These are phyloP conservation scores for Pyxicephalus adspersus DNA, from an alignment of 2,113 vertebrate species.

Conservation along the genomic window DNA sequence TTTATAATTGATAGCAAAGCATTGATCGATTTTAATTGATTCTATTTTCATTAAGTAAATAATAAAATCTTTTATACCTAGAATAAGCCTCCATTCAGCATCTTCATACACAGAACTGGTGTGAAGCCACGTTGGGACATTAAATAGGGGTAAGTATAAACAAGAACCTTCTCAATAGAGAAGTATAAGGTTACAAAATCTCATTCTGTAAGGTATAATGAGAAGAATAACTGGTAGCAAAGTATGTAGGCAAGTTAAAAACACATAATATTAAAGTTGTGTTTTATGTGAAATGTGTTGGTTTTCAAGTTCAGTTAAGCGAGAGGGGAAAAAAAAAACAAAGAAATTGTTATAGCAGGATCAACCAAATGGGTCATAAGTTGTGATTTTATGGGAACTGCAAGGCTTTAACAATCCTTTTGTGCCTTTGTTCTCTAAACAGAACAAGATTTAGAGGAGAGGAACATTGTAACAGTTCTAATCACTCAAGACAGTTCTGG, in stretches of 20 bases:
- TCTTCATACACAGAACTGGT: no score
- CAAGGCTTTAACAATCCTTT: conserved; percentile 23
- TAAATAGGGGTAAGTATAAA: no score
- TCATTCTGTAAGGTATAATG: not conserved
- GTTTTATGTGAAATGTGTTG: not conserved
- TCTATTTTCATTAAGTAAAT: no score
- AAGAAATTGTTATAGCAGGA: not conserved
- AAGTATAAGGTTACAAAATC: no score
- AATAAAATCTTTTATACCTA: no score
- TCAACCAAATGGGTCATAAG: not conserved
- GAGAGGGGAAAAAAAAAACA: not conserved
- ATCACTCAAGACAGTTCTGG: conserved; percentile 44
- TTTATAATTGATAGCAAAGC: no score
- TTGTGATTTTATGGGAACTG: conserved; percentile 14
- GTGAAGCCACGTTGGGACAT: no score
- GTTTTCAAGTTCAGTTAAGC: not conserved
- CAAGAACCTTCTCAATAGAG: no score
- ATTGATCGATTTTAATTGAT: no score
- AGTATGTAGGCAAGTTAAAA: not conserved
- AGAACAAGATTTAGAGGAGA: conserved; percentile 47
- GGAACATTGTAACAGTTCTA: conserved; percentile 29
- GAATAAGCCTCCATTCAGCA: no score
- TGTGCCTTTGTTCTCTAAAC: conserved; percentile 33
- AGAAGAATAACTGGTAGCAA: not conserved
- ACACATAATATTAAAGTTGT: not conserved